Base-by-base conservation (phyloP, 2,113 vertebrate genomes). In the Syngnathoides biaculeatus region DNA sequence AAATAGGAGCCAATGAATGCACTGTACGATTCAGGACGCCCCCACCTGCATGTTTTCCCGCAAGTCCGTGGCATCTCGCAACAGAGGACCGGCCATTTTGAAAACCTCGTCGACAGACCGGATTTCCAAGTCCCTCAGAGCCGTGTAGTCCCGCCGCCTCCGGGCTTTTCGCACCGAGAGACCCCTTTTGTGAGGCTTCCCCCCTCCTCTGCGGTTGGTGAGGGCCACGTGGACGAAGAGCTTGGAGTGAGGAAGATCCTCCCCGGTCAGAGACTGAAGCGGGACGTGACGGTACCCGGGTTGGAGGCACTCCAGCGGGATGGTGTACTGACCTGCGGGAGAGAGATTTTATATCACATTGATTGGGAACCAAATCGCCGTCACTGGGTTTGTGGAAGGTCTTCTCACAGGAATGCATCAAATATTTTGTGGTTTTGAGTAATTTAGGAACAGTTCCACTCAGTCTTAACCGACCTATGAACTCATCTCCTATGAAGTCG, bases 41-140 rank as follows among this genome's bases (percentile, higher is more conserved):
- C 78, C 67, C 89, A 98, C 96, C 95, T 98, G 96, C 95, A 98
- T 95, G 85, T 98, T 96, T 89, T 95, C 95, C 77, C 93, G 91
- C 84, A 98, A 90, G 78, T 98, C 96, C 0, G 95, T 95, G 78
- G 95, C 95, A 64, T 98, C 96, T 69, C 93, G 90, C 56, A 98
- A 89, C 11, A 93, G 92, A 0, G 93, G 93, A 69, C 92, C 87
- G 61, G 95, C 95, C 47, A 89, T 95, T 89, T 95, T 98, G 91
- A 98, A 98, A 39, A 95, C 92, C 58, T 98, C 96, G n/a, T 98
- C 96, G 69, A 98, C 81, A 0, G 89, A 86, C 78, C 95, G 94
- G 85, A 98, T 92, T 85, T 94, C 94, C 57, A 97, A 64, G 45
- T 95, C 94, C 81, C 95, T 93, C 89, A 98, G 85, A 72, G 93